Evolutionary conservation across 2,888 invertebrate genomes (phyloP).

Genomic region (Rhagonycha fulva): DNA sequence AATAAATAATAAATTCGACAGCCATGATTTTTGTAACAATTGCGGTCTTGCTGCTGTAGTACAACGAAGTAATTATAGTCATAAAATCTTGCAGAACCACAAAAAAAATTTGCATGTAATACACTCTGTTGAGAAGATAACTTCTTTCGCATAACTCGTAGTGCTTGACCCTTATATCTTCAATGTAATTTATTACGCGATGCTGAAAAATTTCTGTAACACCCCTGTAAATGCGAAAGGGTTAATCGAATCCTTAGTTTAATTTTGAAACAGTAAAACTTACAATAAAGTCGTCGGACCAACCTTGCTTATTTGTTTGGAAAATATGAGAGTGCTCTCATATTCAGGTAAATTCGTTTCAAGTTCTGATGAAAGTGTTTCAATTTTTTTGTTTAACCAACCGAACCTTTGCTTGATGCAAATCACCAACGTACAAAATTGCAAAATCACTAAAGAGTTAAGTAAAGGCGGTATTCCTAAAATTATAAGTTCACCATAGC

Average conservation of each 20-base stretch:
- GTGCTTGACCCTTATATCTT: constrained; percentile 5
- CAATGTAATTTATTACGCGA: neutral
- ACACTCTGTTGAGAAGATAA: neutral
- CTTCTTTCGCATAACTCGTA: constrained; percentile 1
- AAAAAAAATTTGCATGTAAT: constrained; percentile 2
- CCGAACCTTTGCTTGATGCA: constrained; percentile 7
- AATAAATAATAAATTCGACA: neutral
- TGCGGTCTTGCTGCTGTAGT: neutral
- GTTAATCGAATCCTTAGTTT: neutral
- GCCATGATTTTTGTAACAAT: neutral
- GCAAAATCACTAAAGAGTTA: constrained; percentile 3
- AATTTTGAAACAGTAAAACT: neutral
- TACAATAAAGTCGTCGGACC: neutral
- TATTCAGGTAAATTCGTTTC: neutral
- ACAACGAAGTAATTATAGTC: constrained; percentile 2
- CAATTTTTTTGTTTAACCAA: constrained; percentile 8
- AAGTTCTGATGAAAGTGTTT: neutral
- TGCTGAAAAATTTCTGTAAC: neutral
- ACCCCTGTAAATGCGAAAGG: neutral
- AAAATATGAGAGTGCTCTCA: neutral
- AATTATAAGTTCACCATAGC: neutral
- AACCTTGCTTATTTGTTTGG: neutral
- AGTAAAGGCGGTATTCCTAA: neutral
- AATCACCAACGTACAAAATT: constrained; percentile 10
- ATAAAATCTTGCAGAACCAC: constrained; percentile 3